Evolutionary conservation across 2,113 vertebrate species (phyloP).

Genomic region (Mesocricetus auratus): DNA sequence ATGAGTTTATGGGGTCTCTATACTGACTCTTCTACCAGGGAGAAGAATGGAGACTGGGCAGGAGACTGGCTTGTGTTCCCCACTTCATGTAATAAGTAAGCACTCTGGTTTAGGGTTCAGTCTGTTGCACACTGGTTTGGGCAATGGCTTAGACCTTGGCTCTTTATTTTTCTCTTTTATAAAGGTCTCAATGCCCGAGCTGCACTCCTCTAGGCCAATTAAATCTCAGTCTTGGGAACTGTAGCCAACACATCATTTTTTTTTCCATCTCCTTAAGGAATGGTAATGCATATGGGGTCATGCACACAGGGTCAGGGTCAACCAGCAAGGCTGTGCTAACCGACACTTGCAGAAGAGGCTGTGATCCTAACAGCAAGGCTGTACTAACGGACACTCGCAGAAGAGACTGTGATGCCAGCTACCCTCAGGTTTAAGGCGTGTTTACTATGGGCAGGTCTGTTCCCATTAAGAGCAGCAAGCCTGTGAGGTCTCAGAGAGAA

Average conservation of each 20-base stretch:
- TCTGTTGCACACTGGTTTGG: neutral
- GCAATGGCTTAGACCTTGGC: neutral
- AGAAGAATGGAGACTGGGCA: neutral
- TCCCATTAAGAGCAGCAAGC: accelerated
- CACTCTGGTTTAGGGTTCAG: neutral
- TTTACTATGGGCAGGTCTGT: neutral
- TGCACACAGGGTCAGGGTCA: neutral
- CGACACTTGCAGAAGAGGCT: neutral
- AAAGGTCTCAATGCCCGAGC: neutral
- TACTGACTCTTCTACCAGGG: neutral
- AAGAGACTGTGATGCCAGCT: neutral
- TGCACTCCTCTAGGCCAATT: neutral
- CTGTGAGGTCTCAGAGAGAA: neutral
- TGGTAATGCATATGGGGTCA: neutral
- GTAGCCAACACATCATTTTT: neutral
- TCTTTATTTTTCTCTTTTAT: neutral
- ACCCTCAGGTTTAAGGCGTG: neutral
- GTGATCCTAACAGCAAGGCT: neutral
- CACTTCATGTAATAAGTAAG: neutral
- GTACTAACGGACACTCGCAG: neutral
- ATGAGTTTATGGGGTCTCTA: accelerated
- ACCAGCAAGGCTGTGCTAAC: neutral
- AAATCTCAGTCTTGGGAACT: constrained; percentile 1
- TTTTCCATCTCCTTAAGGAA: neutral
- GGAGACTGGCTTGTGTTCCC: neutral